Evolutionary conservation across 2,797 vertebrate genomes (phyloP).

Genomic region (Siniperca obscura): DNA sequence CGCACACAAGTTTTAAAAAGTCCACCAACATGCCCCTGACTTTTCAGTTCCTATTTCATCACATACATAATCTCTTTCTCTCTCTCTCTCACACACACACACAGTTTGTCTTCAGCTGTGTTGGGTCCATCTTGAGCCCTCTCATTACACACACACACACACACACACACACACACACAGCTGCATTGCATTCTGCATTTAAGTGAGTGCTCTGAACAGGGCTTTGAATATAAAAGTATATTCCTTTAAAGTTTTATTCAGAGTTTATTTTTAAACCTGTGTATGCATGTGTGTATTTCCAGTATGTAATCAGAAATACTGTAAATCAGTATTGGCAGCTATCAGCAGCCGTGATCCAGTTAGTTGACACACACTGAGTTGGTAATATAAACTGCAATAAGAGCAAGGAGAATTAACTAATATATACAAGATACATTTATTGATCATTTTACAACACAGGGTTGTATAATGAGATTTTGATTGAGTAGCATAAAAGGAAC

Average conservation of each 20-base stretch:
- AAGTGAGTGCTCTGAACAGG: not conserved
- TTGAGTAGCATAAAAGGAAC: too few relatives aligned
- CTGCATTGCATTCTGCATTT: not conserved
- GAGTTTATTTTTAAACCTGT: not conserved
- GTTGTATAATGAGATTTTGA: too few relatives aligned
- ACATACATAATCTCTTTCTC: too few relatives aligned
- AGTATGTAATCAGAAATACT: not conserved
- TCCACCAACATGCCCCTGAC: too few relatives aligned
- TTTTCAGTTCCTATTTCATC: too few relatives aligned
- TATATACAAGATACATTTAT: not conserved
- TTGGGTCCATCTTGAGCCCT: too few relatives aligned
- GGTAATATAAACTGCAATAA: not conserved
- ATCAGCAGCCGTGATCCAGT: not conserved
- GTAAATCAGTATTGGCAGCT: not conserved
- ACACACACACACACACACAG: slow-evolving; percentile 5
- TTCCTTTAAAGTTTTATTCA: too few relatives aligned
- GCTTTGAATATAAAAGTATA: not conserved
- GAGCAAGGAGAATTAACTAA: not conserved
- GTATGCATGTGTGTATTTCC: not conserved
- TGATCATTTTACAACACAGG: too few relatives aligned
- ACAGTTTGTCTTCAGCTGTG: too few relatives aligned
- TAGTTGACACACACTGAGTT: not conserved
- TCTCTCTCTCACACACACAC: too few relatives aligned
- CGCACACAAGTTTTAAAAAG: not conserved
- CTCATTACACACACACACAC: not conserved